Percentiles rank a stretch among this genome's conserved stretches.
Conservation (phyloP, 1,140 invertebrate species). For the Diachasmimorpha longicaudata region DNA sequence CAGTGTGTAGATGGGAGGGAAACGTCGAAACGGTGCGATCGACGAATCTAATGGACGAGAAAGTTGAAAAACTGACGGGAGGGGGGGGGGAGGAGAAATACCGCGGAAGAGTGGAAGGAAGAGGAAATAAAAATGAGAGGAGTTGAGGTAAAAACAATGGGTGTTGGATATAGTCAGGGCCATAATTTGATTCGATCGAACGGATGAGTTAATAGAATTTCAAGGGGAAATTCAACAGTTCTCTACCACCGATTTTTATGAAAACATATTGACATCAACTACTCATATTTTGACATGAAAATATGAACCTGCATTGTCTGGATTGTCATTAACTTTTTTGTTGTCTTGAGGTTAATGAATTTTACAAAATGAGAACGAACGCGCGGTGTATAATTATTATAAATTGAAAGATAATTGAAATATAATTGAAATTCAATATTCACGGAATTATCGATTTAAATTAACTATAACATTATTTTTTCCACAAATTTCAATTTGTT, state of each 20-base stretch:
- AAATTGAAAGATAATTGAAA: too few species aligned
- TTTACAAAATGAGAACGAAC: too few species aligned
- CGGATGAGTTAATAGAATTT: neutral
- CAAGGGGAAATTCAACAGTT: neutral
- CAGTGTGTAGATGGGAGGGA: neutral
- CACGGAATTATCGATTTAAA: too few species aligned
- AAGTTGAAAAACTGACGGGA: constrained; percentile 16
- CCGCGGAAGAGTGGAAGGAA: neutral
- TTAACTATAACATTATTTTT: too few species aligned
- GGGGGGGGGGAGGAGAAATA: neutral
- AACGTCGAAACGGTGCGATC: neutral
- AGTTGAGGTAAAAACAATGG: neutral
- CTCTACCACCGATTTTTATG: neutral
- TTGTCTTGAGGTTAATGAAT: too few species aligned
- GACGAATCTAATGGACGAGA: constrained; percentile 10
- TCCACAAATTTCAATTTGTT: too few species aligned
- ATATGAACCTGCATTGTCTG: too few species aligned
- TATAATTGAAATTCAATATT: too few species aligned
- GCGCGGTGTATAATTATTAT: too few species aligned
- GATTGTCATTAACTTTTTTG: too few species aligned
- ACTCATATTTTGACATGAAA: too few species aligned
- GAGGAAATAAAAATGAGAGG: neutral
- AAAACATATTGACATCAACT: neutral
- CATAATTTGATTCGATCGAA: neutral
- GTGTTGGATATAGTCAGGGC: too few species aligned